Conservation (phyloP, 2,797 vertebrate genomes). For the Dendrocincla fuliginosa region DNA sequence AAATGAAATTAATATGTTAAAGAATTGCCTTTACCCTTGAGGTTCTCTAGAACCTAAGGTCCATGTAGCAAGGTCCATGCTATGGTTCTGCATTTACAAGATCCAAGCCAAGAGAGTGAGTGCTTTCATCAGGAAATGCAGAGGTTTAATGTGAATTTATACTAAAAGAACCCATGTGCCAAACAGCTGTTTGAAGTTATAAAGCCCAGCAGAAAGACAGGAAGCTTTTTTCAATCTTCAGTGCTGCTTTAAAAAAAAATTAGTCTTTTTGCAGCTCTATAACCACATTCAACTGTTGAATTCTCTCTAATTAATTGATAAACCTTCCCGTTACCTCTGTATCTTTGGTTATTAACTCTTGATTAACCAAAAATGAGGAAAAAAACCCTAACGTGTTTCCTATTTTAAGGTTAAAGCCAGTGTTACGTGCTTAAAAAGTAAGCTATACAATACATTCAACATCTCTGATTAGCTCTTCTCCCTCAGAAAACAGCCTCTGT, state of each 20-base stretch:
- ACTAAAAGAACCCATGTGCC: not conserved
- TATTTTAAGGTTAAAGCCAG: not conserved
- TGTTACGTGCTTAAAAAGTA: not conserved
- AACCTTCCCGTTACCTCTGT: not conserved
- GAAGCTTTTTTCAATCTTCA: not conserved
- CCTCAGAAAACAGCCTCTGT: not conserved
- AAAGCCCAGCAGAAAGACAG: not conserved
- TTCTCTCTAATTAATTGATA: not conserved
- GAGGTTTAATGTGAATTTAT: not conserved
- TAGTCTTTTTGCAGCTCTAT: not conserved
- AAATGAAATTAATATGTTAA: not conserved
- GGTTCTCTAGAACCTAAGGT: not conserved
- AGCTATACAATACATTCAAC: not conserved
- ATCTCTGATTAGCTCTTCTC: not conserved
- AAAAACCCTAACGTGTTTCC: not conserved
- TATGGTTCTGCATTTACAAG: rapidly evolving
- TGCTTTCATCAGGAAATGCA: not conserved
- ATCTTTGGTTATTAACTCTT: not conserved
- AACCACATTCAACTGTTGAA: not conserved
- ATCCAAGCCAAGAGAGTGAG: not conserved
- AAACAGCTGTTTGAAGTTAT: not conserved
- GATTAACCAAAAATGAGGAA: not conserved
- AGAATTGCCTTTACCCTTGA: not conserved
- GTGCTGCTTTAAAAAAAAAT: not conserved
- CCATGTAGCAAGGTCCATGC: rapidly evolving